phyloP scores from a whole-genome alignment of 2,888 invertebrate species.

The Temnothorax ravouxi region DNA sequence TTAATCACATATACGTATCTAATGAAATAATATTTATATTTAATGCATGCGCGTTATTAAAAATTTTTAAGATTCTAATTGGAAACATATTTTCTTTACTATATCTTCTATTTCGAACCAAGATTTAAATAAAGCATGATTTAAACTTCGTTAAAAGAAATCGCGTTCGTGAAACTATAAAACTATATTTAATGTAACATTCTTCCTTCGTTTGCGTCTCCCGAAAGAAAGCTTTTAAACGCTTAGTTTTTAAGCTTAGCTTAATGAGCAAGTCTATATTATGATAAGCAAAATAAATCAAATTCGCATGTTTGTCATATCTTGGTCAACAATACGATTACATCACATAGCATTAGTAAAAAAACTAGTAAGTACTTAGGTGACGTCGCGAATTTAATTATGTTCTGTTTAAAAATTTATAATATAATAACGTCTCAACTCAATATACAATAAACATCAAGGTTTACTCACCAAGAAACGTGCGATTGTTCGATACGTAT shows the following conservation, averaged over 20 bases:
- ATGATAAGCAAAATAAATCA: neutral
- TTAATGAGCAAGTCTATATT: neutral
- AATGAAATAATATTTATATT: neutral
- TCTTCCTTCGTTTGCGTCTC: neutral
- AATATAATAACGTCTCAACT: conserved; percentile 29
- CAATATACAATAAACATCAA: conserved; percentile 28
- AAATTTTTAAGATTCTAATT: neutral
- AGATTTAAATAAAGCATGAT: neutral
- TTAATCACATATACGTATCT: neutral
- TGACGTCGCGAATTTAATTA: conserved; percentile 14
- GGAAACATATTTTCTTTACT: neutral
- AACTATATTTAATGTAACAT: neutral
- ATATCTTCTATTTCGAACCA: neutral
- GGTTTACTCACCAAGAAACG: conserved; percentile 26
- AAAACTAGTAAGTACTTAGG: neutral
- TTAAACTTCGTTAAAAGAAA: neutral
- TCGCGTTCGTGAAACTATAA: neutral
- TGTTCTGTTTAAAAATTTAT: conserved; percentile 12
- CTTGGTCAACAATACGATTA: neutral
- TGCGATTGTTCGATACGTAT: conserved; percentile 30
- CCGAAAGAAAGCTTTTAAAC: neutral
- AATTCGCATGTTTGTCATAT: neutral
- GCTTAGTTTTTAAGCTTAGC: neutral
- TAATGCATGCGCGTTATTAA: neutral
- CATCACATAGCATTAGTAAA: neutral